Conservation (phyloP, 2,113 vertebrate species). For the Gambusia holbrooki region DNA sequence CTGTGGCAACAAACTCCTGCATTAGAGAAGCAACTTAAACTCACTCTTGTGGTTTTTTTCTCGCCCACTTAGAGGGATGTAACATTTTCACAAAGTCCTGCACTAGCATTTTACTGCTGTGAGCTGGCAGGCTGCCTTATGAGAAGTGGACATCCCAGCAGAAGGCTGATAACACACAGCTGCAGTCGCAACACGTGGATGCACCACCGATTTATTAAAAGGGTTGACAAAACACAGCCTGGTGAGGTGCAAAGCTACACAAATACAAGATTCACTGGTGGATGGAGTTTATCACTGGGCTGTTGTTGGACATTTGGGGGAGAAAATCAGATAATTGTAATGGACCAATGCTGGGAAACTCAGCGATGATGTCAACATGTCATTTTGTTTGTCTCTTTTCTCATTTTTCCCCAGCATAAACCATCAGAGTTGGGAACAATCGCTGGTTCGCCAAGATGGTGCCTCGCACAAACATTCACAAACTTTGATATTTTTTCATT, state of each 20-base stretch:
- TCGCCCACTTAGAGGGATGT: too few species aligned
- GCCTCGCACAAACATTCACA: neutral
- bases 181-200: too few species aligned
- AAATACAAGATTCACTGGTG: neutral
- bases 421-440: too few species aligned
- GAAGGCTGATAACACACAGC: neutral
- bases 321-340: neutral
- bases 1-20: too few species aligned
- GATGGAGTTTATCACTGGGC: neutral
- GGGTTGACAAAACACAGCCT: neutral
- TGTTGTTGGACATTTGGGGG: neutral
- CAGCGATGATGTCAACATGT: neutral
- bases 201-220: neutral
- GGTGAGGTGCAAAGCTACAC: neutral
- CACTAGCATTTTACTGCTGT: neutral
- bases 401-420: too few species aligned
- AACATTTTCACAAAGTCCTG: too few species aligned
- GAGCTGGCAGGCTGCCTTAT: neutral
- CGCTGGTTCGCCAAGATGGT: too few species aligned
- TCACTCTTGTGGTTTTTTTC: too few species aligned
- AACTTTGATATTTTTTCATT: neutral
- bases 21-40: too few species aligned
- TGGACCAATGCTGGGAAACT: neutral
- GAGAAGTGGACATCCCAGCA: neutral
- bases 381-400: neutral